A percentile compares a stretch with the other conserved stretches of the same genome.
phyloP scores from a whole-genome alignment of 2,113 vertebrate species.

The Ranitomeya imitator region DNA sequence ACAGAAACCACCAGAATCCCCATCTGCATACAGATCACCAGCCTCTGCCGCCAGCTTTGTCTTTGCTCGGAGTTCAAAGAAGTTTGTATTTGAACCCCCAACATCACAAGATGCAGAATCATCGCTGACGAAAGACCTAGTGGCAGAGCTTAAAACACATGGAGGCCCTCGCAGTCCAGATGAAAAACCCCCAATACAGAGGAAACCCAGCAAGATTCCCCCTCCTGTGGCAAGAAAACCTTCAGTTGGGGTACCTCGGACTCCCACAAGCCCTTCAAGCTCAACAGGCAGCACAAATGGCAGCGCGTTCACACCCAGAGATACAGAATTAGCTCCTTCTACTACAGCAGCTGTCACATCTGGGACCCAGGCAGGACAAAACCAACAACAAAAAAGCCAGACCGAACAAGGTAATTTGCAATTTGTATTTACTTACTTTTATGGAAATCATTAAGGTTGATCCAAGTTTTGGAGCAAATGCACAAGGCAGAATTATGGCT shows the following conservation, averaged over 20 bases:
- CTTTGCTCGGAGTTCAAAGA: slow-evolving; percentile 87
- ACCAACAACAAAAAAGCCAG: slow-evolving; percentile 61
- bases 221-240: slow-evolving; percentile 93
- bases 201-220: slow-evolving; percentile 78
- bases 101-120: slow-evolving; percentile 71
- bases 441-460: too few relatives aligned
- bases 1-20: slow-evolving; percentile 57
- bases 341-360: neutral
- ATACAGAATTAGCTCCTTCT: slow-evolving; percentile 56
- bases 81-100: slow-evolving; percentile 74
- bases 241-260: slow-evolving; percentile 57
- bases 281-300: slow-evolving; percentile 18
- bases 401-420: slow-evolving; percentile 62
- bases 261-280: neutral
- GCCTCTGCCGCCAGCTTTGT: slow-evolving; percentile 91
- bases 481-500: too few relatives aligned
- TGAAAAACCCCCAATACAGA: slow-evolving; percentile 62
- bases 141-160: slow-evolving; percentile 78
- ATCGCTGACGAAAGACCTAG: slow-evolving; percentile 74
- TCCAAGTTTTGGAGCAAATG: too few relatives aligned
- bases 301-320: neutral
- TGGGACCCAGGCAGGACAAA: slow-evolving; percentile 66
- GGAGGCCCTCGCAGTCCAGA: slow-evolving; percentile 67
- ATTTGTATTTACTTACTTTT: too few relatives aligned
- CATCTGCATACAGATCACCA: slow-evolving; percentile 75